phyloP scores from a whole-genome alignment of 2,888 invertebrate species.

The Argyresthia albistria region DNA sequence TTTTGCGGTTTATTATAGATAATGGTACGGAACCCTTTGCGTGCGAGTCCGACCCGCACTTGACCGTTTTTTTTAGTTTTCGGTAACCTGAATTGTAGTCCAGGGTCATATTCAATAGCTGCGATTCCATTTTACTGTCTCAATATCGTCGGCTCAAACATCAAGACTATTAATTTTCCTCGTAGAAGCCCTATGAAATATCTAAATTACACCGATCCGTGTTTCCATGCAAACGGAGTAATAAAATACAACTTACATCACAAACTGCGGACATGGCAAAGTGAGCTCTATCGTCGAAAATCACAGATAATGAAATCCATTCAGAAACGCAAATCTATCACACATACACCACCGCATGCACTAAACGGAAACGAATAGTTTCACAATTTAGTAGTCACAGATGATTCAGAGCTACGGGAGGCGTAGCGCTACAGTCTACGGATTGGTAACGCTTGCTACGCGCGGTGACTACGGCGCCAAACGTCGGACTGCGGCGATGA shows the following conservation, averaged over 20 bases:
- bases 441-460: slow-evolving; percentile 25
- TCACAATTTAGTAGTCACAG: slow-evolving; percentile 12
- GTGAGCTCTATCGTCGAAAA: slow-evolving; percentile 17
- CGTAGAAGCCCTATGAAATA: neutral
- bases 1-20: too few species aligned
- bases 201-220: neutral
- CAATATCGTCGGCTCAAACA: too few species aligned
- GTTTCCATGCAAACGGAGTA: neutral
- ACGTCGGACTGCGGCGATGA: slow-evolving; percentile 47
- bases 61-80: too few species aligned
- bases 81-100: too few species aligned
- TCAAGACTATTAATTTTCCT: too few species aligned
- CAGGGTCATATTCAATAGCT: too few species aligned
- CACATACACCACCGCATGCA: slow-evolving; percentile 9
- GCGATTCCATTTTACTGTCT: too few species aligned
- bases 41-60: too few species aligned
- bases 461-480: slow-evolving; percentile 21
- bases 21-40: too few species aligned
- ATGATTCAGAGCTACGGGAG: slow-evolving; percentile 16
- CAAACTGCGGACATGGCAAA: slow-evolving; percentile 16
- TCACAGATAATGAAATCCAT: slow-evolving; percentile 20
- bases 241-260: slow-evolving; percentile 28
- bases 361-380: neutral
- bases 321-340: slow-evolving; percentile 19
- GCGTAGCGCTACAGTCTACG: slow-evolving; percentile 4